Evolutionary conservation across 2,888 invertebrate genomes (phyloP).

Genomic region (Serripes groenlandicus): DNA sequence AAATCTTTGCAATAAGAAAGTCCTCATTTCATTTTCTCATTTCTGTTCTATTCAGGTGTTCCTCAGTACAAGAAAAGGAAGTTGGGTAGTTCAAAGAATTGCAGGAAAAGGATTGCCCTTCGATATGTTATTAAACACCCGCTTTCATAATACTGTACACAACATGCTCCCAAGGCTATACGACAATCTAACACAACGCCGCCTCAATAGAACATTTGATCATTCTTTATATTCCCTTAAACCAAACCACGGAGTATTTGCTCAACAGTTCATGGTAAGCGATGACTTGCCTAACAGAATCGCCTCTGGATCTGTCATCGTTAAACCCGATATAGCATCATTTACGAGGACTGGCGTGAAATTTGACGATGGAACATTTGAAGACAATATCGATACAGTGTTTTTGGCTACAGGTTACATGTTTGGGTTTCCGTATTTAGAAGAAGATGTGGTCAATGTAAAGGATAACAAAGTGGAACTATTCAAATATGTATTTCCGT

Average conservation of each 20-base stretch:
- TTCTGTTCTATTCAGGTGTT: not conserved
- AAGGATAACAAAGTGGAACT: not conserved
- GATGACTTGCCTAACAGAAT: not conserved
- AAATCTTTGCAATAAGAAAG: not conserved
- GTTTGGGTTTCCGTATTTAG: not conserved
- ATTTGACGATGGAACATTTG: not conserved
- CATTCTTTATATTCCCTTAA: not conserved
- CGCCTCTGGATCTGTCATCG: not conserved
- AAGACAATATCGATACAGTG: not conserved
- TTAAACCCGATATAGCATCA: not conserved
- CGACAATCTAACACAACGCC: not conserved
- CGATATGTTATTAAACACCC: not conserved
- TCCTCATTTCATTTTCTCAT: not conserved
- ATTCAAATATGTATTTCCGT: not conserved
- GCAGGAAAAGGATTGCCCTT: not conserved
- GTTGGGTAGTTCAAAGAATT: not conserved
- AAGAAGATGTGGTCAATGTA: not conserved
- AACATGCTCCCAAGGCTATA: not conserved
- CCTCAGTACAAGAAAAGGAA: conserved; percentile 5
- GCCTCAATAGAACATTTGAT: not conserved
- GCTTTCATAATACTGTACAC: not conserved
- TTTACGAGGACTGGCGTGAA: not conserved
- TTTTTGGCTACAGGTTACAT: not conserved
- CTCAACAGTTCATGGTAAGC: not conserved
- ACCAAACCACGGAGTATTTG: not conserved